These are phyloP conservation scores for Phalloptychus januarius DNA, from an alignment of 2,797 vertebrate genomes.

Conservation along the genomic window DNA sequence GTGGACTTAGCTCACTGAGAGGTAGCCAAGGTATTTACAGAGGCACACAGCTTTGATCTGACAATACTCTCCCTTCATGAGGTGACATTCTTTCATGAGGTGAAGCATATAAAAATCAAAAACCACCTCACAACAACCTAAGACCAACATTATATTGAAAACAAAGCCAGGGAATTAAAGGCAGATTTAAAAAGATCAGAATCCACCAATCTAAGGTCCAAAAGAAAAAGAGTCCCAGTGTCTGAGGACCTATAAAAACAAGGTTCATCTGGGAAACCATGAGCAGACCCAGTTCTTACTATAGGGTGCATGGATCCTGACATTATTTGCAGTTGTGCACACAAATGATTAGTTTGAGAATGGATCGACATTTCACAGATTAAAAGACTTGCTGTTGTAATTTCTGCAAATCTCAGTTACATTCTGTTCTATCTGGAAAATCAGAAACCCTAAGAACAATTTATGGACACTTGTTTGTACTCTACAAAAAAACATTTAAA, in stretches of 20 bases:
- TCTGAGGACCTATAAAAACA: not conserved
- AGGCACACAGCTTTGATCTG: constrained; percentile 23
- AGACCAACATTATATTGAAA: not conserved
- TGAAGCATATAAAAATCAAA: constrained; percentile 1
- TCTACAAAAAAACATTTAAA: not conserved
- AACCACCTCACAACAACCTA: not conserved
- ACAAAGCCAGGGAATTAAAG: not conserved
- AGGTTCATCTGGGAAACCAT: not conserved
- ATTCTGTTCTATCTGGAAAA: not conserved
- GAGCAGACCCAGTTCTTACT: not conserved
- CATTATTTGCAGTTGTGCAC: not conserved
- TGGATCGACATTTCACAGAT: not conserved
- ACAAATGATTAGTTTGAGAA: not conserved
- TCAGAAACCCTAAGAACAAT: not conserved
- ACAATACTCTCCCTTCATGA: constrained; percentile 12
- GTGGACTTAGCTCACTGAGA: constrained; percentile 1
- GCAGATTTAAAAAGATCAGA: not conserved
- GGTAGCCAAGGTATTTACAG: constrained; percentile 15
- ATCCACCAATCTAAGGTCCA: not conserved
- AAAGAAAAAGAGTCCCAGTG: not conserved
- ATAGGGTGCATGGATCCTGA: not conserved
- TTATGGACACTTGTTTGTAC: not conserved
- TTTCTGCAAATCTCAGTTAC: not conserved
- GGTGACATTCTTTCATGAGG: not conserved
- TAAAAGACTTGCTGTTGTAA: not conserved